Base-by-base conservation (phyloP, 2,113 vertebrate species). In the Pan troglodytes region DNA sequence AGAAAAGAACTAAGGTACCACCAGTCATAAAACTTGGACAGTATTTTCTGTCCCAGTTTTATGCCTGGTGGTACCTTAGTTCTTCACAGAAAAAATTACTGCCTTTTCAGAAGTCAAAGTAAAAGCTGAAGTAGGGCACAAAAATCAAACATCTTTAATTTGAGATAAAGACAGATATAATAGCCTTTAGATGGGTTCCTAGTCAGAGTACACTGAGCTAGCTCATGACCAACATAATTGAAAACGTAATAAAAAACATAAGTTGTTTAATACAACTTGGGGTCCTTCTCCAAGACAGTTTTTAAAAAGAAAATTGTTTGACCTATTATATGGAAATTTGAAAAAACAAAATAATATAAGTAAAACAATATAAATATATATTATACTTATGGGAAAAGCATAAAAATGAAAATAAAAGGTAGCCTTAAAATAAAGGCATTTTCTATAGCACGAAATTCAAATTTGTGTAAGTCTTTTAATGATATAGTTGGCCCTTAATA, bases 371-470 rank as follows among this genome's bases (percentile, higher is more conserved):
- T 35, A 72, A 97, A 40, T 45, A 32, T 17, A 80, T 23, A 68
- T 85, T 89, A 67, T 57, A 61, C 80, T 88, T 61, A 64, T 38
- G 35, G 20, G 11, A 43, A 86, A 88, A 48, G 16, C 8, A n/a
- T 45, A 87, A 76, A 82, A 91, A 75, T 84, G 9, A 76, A 96
- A 94, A 68, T 89, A 75, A 95, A 88, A 78, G 6, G 0, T 88
- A 67, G 8, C 38, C 11, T 50, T 94, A 40, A 82, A 93, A 79
- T 73, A 59, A 94, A 88, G 23, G 13, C 13, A 90, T 95, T 76
- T 89, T 70, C 85, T 78, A 32, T 11, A 84, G 18, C 32, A 93
- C 25, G 35, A 4, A 72, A 85, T 61, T 87, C 43, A 76, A 85
- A 57, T 61, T 32, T 23, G 1, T 83, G 52, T 12, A n/a, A 81